Base-by-base conservation (phyloP, 2,888 invertebrate species). In the Scelioninae gen. 2 region DNA sequence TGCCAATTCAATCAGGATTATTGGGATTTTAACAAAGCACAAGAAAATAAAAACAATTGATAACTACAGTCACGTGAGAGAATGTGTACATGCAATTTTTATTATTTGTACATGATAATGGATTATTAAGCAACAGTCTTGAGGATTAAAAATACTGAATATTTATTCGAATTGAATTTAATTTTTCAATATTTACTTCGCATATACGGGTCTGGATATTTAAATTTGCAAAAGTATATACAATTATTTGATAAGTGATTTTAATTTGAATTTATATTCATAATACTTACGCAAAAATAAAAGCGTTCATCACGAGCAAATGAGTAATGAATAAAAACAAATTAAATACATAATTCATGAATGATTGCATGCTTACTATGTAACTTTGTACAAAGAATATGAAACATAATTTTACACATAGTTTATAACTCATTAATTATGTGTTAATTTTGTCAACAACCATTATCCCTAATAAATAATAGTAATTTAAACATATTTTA, bases 251-350 rank as follows among this genome's bases (percentile, higher is more conserved):
- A n/a, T n/a, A n/a, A n/a, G n/a, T n/a, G n/a, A n/a, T n/a, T n/a
- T n/a, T n/a, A n/a, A n/a, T n/a, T n/a, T n/a, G n/a, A n/a, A n/a
- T n/a, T n/a, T n/a, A n/a, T n/a, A n/a, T n/a, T 16, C 16, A 2
- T 31, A 6, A 48, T 48, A 48, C 31, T 48, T 31, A 48, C 46
- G 18, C n/a, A 48, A 48, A 16, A 31, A 39, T 39, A 39, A 39
- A 39, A 39, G n/a, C n/a, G n/a, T n/a, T n/a, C n/a, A n/a, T 39
- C 16, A 16, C 16, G 39, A 39, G 39, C 39, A 31, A 48, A 48
- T 48, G 31, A 28, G 2, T 28, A 10, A 31, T 15, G 15, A 48
- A 31, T 48, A 31, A 48, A 48, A 10, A 9, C 2, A 16, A 16
- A 45, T 6, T 13, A 15, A 48, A 9, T 7, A 28, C 28, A 48